Percentiles rank a stretch among this genome's conserved stretches.
These are phyloP conservation scores for Progne subis DNA, from an alignment of 2,113 vertebrate species.

Conservation along the genomic window DNA sequence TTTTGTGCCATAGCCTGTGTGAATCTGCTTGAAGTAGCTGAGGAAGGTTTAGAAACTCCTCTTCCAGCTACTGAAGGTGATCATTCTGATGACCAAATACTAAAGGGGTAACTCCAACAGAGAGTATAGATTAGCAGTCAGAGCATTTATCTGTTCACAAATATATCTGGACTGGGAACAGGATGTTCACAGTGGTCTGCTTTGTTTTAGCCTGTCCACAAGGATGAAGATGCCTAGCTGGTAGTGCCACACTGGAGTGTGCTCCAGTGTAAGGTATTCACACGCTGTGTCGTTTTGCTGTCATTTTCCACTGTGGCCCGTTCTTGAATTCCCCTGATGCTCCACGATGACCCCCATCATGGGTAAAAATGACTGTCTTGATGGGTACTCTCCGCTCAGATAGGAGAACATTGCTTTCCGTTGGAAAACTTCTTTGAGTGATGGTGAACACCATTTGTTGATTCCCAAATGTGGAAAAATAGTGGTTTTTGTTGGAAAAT, in stretches of 20 bases:
- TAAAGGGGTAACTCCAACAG: neutral
- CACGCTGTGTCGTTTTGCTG: neutral
- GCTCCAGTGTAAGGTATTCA: neutral
- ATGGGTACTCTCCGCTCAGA: neutral
- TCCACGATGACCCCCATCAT: neutral
- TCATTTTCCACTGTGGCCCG: neutral
- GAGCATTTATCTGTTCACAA: neutral
- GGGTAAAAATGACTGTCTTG: neutral
- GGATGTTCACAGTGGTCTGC: neutral
- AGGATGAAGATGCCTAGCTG: neutral
- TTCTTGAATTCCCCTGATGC: neutral
- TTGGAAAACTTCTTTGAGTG: neutral
- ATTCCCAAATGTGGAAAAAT: neutral
- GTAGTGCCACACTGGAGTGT: neutral
- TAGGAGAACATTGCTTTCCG: neutral
- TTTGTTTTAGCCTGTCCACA: neutral
- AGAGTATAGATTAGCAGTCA: neutral
- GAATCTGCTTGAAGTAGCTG: neutral
- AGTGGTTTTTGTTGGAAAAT: neutral
- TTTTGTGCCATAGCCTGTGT: neutral
- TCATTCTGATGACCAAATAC: neutral
- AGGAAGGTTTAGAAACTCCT: neutral
- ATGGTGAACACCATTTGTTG: neutral
- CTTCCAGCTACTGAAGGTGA: neutral
- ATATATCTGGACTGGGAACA: neutral